Evolutionary conservation across 2,113 vertebrate genomes (phyloP), one percentile per base, ranked within the genome.

Genomic region (Pedionomus torquatus): DNA sequence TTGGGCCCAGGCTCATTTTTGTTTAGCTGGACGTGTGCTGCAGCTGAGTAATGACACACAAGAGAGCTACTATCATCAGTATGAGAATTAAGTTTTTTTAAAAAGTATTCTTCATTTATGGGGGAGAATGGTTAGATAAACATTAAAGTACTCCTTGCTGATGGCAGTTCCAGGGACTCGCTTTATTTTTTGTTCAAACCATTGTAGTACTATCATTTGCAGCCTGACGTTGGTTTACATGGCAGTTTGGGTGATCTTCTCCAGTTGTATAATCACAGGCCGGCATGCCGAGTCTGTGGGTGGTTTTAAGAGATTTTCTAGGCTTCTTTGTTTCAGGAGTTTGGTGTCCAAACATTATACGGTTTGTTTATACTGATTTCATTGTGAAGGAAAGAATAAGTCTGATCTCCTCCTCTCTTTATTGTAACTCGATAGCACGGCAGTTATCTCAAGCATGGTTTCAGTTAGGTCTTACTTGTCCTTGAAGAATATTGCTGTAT

Each of bases 281-380:
- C 80, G 82, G 83, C 83, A 68, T 61, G 83, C 2, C 1, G 83
- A 93, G 86, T 93, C 92, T 94, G 96, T 95, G 96, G 92, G 95
- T 96, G 96, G 95, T 72, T 97, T 95, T 61, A 75, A 65, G 83
- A 92, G 77, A 54, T 92, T 94, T 96, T 96, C 83, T 86, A 90
- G 19, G 90, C 81, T 90, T 89, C 95, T 97, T 96, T 95, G 80
- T 95, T 96, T 96, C 85, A 70, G 72, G 74, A 93, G 79, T 93
- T 95, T 84, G 83, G 52, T 94, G 86, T 96, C 93, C 88, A 97
- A 92, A 93, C 91, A 95, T 95, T 89, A 61, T 91, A 83, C 55
- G 97, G 89, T 93, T 96, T 96, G 95, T 95, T 97, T 97, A 96
- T 83, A 93, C 76, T 90, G 78, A 95, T 96, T 97, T 93, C 83